Percentiles rank a stretch among this genome's conserved stretches.
Conservation (phyloP, 2,888 invertebrate genomes). For the Hanleya hanleyi region DNA sequence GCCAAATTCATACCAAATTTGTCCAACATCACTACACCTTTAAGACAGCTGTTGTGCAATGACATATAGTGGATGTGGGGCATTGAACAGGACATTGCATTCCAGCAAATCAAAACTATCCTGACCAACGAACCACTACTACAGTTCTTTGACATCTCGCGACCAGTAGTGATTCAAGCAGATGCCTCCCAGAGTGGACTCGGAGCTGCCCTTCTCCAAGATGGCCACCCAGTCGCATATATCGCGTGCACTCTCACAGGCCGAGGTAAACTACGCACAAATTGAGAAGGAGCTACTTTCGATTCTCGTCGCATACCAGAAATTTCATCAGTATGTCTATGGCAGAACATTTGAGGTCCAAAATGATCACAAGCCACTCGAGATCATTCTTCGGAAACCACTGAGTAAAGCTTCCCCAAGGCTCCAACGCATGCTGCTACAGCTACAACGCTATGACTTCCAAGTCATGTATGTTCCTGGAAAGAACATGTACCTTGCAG, state of each 20-base stretch:
- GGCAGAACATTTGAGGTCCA: conserved; percentile 30
- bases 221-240: conserved; percentile 33
- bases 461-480: conserved; percentile 32
- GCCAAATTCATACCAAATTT: conserved; percentile 36
- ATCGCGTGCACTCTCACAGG: conserved; percentile 31
- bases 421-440: conserved; percentile 32
- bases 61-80: conserved; percentile 22
- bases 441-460: conserved; percentile 27
- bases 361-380: conserved; percentile 40
- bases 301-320: conserved; percentile 29
- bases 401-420: conserved; percentile 18
- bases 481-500: conserved; percentile 39
- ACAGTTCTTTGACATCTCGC: conserved; percentile 26
- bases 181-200: conserved; percentile 36
- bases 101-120: conserved; percentile 24
- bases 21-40: conserved; percentile 34
- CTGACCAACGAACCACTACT: conserved; percentile 33
- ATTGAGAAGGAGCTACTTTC: conserved; percentile 39
- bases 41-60: conserved; percentile 30
- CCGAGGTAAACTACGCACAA: conserved; percentile 37
- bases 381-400: conserved; percentile 21
- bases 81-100: conserved; percentile 13
- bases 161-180: conserved; percentile 12
- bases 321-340: conserved; percentile 35
- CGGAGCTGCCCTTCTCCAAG: conserved; percentile 34